Base-by-base conservation (phyloP, 2,113 vertebrate genomes). In the Himantopus leucocephalus region DNA sequence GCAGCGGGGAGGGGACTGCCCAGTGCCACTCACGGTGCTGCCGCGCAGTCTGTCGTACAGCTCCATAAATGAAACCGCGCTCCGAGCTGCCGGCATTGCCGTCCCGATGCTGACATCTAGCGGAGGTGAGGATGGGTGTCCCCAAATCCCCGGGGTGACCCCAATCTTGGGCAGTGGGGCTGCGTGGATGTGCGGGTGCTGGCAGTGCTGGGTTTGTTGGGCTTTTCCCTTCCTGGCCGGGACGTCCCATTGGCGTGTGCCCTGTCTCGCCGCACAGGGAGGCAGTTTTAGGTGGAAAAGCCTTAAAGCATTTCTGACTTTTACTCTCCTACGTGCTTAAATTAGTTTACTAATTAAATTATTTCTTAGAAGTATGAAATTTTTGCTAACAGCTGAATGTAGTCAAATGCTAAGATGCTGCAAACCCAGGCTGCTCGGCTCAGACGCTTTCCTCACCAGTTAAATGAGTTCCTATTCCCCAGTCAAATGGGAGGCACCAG, bases 61-160 rank as follows among this genome's bases (percentile, higher is more conserved):
- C 60, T 73, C 22, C 34, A 4, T 3, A 1, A 19, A 9, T 4
- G 53, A 32, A 19, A 8, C 43, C 0, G 2, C 3, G 56, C 41
- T 73, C 22, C 0, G 77, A 14, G 1, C 71, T 43, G 52, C 59
- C 0, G 6, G 60, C 77, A 35, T 81, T 32, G n/a, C 81, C 0
- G 8, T 47, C 27, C 86, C 35, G 1, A 0, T 94, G 83, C 96
- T 95, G 95, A 95, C 96, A 96, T 62, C 96, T 96, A 94, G 94
- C 7, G 96, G 92, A 47, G 45, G 1, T 50, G 47, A 62, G 55
- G 39, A 55, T 4, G 14, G 12, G 2, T 41, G 67, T 64, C 37
- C 73, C 70, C 60, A 20, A 2, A 34, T 45, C 35, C 9, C 35
- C 1, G 11, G 14, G 19, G 19, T 70, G n/a, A 30, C 55, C 39